A percentile compares a stretch with the other conserved stretches of the same genome.
These are phyloP conservation scores for Simalia tracyae DNA, from an alignment of 2,797 vertebrate genomes.

Conservation along the genomic window DNA sequence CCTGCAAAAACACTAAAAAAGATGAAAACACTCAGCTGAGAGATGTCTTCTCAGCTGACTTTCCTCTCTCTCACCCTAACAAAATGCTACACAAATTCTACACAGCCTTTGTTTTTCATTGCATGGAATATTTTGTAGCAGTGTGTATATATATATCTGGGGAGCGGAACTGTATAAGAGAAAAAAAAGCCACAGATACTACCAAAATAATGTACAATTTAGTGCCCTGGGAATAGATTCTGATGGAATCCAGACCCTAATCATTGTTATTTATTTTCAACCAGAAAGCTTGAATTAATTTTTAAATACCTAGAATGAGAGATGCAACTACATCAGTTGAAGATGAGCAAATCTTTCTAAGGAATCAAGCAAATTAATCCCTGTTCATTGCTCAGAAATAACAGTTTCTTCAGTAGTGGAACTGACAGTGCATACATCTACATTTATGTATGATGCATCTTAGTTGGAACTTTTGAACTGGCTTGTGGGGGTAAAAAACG, in stretches of 20 bases:
- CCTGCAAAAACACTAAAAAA: conserved; percentile 28
- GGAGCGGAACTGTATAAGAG: neutral
- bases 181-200: neutral
- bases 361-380: neutral
- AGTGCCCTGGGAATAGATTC: neutral
- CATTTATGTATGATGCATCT: neutral
- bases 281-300: neutral
- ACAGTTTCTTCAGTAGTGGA: neutral
- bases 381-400: neutral
- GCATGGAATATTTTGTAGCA: neutral
- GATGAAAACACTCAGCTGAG: conserved; percentile 19
- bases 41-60: conserved; percentile 10
- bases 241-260: neutral
- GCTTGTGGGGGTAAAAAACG: neutral
- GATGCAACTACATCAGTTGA: neutral
- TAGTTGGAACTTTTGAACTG: neutral
- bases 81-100: conserved; percentile 20
- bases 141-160: neutral
- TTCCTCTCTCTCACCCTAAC: neutral
- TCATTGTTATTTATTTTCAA: neutral
- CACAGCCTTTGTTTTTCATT: neutral
- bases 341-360: neutral
- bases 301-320: neutral
- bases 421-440: neutral
- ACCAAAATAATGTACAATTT: neutral